Evolutionary conservation across 92 coral and sea anemone species (phyloP).

Genomic region (Porites lobata): DNA sequence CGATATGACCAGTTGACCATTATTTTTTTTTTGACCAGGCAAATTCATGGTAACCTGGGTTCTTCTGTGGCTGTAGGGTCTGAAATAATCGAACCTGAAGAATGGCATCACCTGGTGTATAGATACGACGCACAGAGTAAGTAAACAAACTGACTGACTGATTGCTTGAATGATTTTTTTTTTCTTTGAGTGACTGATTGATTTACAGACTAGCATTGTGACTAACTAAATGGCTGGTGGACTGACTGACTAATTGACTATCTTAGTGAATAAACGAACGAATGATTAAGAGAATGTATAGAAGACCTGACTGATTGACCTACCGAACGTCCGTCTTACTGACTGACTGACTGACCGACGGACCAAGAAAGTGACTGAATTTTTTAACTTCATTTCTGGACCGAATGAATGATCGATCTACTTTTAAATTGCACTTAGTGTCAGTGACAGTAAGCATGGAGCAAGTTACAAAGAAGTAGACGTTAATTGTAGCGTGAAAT

Average conservation of each 20-base stretch:
- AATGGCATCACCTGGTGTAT: constrained; percentile 97
- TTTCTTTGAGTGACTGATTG: background rate
- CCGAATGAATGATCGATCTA: background rate
- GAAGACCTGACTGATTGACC: background rate
- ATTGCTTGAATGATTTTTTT: background rate
- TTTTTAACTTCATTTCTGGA: background rate
- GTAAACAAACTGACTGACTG: background rate
- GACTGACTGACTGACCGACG: background rate
- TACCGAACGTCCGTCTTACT: background rate
- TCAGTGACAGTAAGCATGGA: no score
- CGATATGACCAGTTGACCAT: background rate
- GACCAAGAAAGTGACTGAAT: background rate
- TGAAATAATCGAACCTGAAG: constrained; percentile 86
- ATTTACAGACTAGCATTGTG: background rate
- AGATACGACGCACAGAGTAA: constrained; percentile 98
- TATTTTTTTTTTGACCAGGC: constrained; percentile 46
- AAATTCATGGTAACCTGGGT: constrained; percentile 88
- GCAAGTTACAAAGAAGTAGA: no score
- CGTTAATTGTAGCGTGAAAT: no score
- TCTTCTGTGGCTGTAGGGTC: constrained; percentile 67
- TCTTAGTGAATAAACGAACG: background rate
- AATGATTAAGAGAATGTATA: background rate
- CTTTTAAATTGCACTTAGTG: no score
- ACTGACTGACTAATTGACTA: background rate
- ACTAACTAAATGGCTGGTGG: background rate